Conservation (phyloP, 2,888 invertebrate species). For the Nephrotoma guestfalica region DNA sequence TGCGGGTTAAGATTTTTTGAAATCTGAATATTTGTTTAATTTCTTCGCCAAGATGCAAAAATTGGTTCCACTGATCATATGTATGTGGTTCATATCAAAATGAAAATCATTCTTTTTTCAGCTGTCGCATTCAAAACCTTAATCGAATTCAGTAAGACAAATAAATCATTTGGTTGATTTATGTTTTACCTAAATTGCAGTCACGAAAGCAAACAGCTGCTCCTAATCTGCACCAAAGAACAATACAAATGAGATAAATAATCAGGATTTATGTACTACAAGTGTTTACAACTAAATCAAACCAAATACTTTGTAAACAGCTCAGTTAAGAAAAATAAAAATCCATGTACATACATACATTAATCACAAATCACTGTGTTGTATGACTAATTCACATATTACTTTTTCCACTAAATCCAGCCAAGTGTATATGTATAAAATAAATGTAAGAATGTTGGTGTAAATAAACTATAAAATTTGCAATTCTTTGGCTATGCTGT, state of each 20-base stretch:
- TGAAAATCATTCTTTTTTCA: too few species aligned
- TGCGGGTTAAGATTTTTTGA: too few species aligned
- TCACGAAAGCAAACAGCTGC: background rate
- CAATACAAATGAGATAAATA: background rate
- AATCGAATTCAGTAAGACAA: too few species aligned
- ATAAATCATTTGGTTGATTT: too few species aligned
- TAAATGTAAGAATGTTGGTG: background rate
- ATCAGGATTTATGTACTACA: background rate
- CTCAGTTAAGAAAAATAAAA: background rate
- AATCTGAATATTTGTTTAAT: too few species aligned
- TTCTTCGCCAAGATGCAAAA: too few species aligned
- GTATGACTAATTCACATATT: background rate
- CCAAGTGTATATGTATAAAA: background rate
- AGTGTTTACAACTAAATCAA: background rate
- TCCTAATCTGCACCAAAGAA: background rate
- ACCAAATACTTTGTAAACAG: background rate
- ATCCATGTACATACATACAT: background rate
- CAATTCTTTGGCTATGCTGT: background rate
- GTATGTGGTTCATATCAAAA: too few species aligned
- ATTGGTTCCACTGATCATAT: too few species aligned
- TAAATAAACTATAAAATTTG: background rate
- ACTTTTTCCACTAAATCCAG: background rate
- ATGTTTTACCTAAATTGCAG: too few species aligned
- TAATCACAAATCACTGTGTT: background rate
- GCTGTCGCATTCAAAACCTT: too few species aligned